phyloP scores from a whole-genome alignment of 2,797 vertebrate genomes.

The Pipistrellus pipistrellus region DNA sequence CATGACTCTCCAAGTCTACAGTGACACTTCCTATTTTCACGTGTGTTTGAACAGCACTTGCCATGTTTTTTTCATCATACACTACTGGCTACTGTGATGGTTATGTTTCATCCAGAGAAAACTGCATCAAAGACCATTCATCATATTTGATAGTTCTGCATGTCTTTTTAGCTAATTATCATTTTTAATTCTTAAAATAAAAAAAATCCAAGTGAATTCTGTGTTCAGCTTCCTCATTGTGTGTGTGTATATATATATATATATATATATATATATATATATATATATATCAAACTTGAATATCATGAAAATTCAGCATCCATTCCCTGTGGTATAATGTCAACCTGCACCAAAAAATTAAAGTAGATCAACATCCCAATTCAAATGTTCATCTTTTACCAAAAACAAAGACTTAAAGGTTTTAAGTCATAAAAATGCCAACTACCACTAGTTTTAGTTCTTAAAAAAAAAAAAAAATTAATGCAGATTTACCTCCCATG shows the following conservation, averaged over 20 bases:
- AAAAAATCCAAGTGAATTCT: constrained; percentile 52
- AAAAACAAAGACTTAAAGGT: constrained; percentile 1
- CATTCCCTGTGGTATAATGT: constrained; percentile 62
- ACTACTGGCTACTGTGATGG: not conserved
- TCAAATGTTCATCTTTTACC: constrained; percentile 43
- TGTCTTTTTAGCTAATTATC: not conserved
- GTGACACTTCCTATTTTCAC: not conserved
- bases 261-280: too few species aligned
- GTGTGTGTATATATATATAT: not conserved
- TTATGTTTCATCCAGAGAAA: constrained; percentile 67
- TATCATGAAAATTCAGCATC: constrained; percentile 68
- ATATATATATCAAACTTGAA: constrained; percentile 75
- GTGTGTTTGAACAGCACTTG: not conserved
- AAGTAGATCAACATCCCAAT: constrained; percentile 60
- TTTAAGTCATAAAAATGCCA: not conserved
- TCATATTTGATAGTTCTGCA: constrained; percentile 66
- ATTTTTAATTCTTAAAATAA: constrained; percentile 74
- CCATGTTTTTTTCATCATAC: constrained; percentile 36
- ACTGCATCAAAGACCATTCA: constrained; percentile 66
- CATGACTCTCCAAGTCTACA: not conserved
- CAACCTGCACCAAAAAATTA: constrained; percentile 63
- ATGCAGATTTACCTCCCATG: not conserved
- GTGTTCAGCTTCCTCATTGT: constrained; percentile 70
- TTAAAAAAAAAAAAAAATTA: constrained; percentile 35
- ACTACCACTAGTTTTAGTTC: not conserved